A percentile compares a stretch with the other conserved stretches of the same genome.
Evolutionary conservation across 2,888 invertebrate genomes (phyloP).

Genomic region (Marronus borbonicus): DNA sequence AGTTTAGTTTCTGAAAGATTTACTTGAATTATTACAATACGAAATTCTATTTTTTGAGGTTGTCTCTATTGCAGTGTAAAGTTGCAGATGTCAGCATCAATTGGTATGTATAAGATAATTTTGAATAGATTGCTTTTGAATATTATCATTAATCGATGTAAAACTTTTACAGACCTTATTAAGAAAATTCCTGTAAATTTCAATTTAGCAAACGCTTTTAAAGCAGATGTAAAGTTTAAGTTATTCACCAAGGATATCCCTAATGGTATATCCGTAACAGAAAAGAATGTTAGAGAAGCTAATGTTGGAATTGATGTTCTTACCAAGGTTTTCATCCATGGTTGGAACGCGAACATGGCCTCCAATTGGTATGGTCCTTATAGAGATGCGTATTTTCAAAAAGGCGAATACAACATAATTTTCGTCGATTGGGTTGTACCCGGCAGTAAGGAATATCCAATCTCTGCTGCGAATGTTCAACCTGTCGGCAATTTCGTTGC

Average conservation of each 20-base stretch:
- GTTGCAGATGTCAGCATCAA: neutral
- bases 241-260: conserved; percentile 56
- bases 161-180: neutral
- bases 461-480: conserved; percentile 57
- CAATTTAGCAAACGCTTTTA: conserved; percentile 55
- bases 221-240: conserved; percentile 58
- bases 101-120: neutral
- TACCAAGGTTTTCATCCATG: conserved; percentile 52
- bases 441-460: conserved; percentile 38
- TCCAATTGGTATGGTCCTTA: conserved; percentile 51
- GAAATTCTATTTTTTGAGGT: no score
- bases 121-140: no score
- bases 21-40: no score
- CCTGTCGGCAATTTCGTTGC: conserved; percentile 61
- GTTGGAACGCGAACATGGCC: conserved; percentile 50
- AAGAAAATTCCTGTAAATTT: conserved; percentile 58
- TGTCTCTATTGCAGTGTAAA: no score
- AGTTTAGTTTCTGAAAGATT: no score
- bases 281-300: conserved; percentile 52
- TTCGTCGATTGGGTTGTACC: conserved; percentile 46
- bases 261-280: conserved; percentile 54
- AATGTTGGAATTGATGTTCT: conserved; percentile 39
- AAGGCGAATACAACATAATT: conserved; percentile 49
- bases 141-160: neutral
- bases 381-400: conserved; percentile 49